Conservation (phyloP, 2,113 vertebrate genomes). For the Scatophagus argus region DNA sequence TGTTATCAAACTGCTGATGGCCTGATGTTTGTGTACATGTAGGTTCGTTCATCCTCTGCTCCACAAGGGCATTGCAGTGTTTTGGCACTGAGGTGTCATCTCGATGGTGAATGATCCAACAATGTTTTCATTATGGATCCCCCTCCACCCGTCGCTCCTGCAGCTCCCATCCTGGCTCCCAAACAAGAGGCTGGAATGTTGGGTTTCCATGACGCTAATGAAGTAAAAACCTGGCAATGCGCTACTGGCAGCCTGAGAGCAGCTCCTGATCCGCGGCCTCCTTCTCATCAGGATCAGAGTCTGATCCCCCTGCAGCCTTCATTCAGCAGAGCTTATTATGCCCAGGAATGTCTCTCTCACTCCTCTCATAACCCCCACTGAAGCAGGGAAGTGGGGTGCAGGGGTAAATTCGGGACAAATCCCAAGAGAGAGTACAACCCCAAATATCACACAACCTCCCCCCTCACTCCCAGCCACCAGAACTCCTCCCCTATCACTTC, state of each 20-base stretch:
- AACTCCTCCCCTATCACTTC: conserved; percentile 60
- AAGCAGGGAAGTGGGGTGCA: conserved; percentile 73
- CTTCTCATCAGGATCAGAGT: conserved; percentile 79
- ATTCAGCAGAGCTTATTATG: conserved; percentile 79
- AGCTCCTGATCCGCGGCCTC: conserved; percentile 76
- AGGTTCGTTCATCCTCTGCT: conserved; percentile 21
- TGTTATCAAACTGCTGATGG: neutral
- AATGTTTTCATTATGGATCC: conserved; percentile 79
- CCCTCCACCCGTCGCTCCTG: conserved; percentile 53
- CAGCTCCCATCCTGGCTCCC: conserved; percentile 64
- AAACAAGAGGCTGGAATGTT: conserved; percentile 81
- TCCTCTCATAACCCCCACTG: conserved; percentile 73
- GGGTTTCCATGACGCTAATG: conserved; percentile 85
- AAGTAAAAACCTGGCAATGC: conserved; percentile 82
- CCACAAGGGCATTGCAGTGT: conserved; percentile 26
- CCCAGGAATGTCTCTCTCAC: conserved; percentile 78
- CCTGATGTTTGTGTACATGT: conserved; percentile 1
- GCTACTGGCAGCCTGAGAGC: conserved; percentile 70
- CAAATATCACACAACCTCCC: conserved; percentile 51
- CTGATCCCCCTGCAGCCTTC: conserved; percentile 79
- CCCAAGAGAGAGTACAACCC: conserved; percentile 64
- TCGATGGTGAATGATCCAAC: conserved; percentile 64
- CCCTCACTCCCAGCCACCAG: conserved; percentile 23
- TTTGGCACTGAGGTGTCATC: conserved; percentile 70
- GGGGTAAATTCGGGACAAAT: conserved; percentile 79